phyloP scores from a whole-genome alignment of 2,113 vertebrate genomes.

The Plestiodon gilberti region DNA sequence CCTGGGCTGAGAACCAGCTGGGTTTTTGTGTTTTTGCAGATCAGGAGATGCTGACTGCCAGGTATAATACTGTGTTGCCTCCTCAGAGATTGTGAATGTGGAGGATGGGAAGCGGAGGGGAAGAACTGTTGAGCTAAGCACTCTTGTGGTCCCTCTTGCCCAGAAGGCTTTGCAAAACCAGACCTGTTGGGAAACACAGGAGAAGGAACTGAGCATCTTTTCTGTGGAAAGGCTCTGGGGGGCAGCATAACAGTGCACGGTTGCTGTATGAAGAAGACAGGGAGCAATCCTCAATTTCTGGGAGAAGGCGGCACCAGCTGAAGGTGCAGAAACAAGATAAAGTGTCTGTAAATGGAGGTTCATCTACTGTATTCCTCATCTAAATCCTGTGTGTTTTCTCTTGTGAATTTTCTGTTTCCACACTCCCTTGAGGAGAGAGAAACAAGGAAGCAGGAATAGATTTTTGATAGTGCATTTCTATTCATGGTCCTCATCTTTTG shows the following conservation, averaged over 20 bases:
- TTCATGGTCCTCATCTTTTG: too few relatives aligned
- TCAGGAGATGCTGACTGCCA: not conserved
- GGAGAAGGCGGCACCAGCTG: not conserved
- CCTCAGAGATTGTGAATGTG: not conserved
- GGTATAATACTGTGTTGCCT: not conserved
- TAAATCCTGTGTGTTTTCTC: not conserved
- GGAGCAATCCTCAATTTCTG: not conserved
- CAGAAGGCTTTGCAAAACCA: not conserved
- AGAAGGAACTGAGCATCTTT: not conserved
- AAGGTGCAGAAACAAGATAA: not conserved
- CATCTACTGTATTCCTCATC: not conserved
- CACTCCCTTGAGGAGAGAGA: not conserved
- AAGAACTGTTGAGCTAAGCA: not conserved
- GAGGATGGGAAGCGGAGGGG: rapidly evolving
- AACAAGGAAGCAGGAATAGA: not conserved
- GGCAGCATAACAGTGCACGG: not conserved
- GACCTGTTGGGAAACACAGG: not conserved
- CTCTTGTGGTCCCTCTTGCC: not conserved
- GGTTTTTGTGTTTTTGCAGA: not conserved
- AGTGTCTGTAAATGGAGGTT: not conserved
- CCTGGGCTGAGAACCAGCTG: not conserved
- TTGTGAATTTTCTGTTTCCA: not conserved
- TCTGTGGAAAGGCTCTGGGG: not conserved
- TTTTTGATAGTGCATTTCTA: too few relatives aligned
- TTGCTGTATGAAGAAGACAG: not conserved